A percentile compares a stretch with the other conserved stretches of the same genome.
Conservation (phyloP, 2,888 invertebrate genomes). For the Heliconius aoede region DNA sequence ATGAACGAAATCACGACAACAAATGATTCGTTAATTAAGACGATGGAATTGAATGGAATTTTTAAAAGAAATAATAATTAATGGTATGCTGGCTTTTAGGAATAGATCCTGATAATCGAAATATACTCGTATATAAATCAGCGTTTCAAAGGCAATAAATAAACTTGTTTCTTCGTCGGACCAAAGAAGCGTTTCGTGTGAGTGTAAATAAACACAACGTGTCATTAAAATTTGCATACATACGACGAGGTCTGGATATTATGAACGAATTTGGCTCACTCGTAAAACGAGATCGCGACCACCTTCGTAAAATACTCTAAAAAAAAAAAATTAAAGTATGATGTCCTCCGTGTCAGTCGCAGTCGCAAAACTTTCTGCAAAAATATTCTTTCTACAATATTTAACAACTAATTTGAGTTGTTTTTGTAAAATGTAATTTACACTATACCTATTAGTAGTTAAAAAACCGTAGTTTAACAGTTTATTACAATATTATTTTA, state of each 20-base stretch:
- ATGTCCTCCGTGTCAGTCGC: conserved; percentile 51
- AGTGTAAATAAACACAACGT: conserved; percentile 67
- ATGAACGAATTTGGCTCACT: conserved; percentile 57
- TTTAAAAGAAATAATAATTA: conserved; percentile 33
- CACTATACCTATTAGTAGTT: too few relatives aligned
- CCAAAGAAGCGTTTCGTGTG: conserved; percentile 57
- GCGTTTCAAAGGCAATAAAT: conserved; percentile 50
- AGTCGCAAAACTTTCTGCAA: conserved; percentile 9
- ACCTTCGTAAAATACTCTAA: conserved; percentile 57
- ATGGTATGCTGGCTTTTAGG: conserved; percentile 37
- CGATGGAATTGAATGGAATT: conserved; percentile 29
- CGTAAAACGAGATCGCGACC: conserved; percentile 60
- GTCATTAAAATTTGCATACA: conserved; percentile 74
- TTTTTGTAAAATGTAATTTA: not conserved
- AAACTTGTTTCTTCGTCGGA: conserved; percentile 53
- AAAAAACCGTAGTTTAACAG: too few relatives aligned
- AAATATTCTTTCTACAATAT: not conserved
- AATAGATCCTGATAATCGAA: conserved; percentile 42
- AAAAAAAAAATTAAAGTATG: conserved; percentile 57
- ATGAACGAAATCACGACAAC: not conserved
- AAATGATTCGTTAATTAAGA: conserved; percentile 24
- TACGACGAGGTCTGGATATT: conserved; percentile 65
- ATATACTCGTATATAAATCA: conserved; percentile 53
- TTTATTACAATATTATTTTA: not conserved
- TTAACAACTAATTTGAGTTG: not conserved